Conservation (phyloP, 2,797 vertebrate genomes). For the Micromesistius poutassou region DNA sequence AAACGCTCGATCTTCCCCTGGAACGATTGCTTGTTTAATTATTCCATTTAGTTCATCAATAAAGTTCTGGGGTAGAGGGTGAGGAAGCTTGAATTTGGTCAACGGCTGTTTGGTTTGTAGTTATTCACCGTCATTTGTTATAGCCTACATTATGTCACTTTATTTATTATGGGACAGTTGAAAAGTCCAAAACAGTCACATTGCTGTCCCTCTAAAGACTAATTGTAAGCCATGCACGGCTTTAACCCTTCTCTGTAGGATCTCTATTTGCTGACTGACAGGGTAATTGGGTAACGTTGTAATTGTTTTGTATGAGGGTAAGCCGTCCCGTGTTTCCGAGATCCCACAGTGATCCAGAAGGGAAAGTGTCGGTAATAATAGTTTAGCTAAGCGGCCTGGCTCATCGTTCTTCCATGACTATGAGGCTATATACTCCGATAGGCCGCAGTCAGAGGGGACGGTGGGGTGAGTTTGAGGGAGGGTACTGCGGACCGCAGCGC, state of each 20-base stretch:
- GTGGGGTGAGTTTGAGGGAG: background rate
- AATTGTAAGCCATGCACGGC: background rate
- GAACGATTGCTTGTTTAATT: background rate
- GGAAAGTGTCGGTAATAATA: background rate
- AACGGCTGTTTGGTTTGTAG: background rate
- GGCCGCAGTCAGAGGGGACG: background rate
- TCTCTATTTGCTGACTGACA: background rate
- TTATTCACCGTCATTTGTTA: background rate
- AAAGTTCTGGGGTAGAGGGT: background rate
- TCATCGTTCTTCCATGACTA: background rate
- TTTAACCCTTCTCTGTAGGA: background rate
- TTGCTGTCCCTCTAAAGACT: background rate
- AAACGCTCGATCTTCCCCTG: background rate
- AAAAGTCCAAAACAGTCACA: background rate
- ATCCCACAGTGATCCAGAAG: background rate
- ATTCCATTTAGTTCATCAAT: background rate
- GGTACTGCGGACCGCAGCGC: background rate
- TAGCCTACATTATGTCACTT: background rate
- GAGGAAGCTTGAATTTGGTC: background rate
- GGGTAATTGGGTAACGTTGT: background rate
- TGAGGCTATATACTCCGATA: background rate
- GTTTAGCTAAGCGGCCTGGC: background rate
- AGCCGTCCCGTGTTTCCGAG: background rate
- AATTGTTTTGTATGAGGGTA: too few relatives aligned
- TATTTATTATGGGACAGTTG: background rate